Evolutionary conservation across 2,113 vertebrate genomes (phyloP), one percentile per base, ranked within the genome.

Genomic region (Dascyllus trimaculatus): DNA sequence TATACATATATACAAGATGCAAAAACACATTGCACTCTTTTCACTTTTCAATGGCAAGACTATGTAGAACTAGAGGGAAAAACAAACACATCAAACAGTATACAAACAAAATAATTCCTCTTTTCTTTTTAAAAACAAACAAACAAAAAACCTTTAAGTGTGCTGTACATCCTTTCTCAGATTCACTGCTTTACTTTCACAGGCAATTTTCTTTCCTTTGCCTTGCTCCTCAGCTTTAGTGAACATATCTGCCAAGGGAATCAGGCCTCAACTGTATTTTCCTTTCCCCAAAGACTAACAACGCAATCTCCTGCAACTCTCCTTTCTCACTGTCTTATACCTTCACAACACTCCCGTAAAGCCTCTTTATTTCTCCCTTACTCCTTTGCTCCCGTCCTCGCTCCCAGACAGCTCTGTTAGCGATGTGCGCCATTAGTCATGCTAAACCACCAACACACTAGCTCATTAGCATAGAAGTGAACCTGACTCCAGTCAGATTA

Each of bases 401-500:
- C 59, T 88, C 63, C 53, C 76, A 85, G 89, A 88, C 90, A 85
- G 87, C 89, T 86, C 86, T 86, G 87, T 91, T 90, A 82, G 90
- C 84, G 19, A 81, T 54, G 72, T 38, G 80, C 68, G 32, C 86
- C 81, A 93, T 93, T 91, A 93, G 86, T 89, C 90, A 93, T 92
- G 91, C 91, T 90, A 93, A 93, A 91, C 85, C 91, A 74, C 88
- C 87, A 79, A 84, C 90, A 90, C 81, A 58, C 80, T 70, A n/a
- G 69, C 77, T 91, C 92, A 94, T 93, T 92, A 92, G 88, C 91
- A 91, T 93, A 89, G 89, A 83, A 85, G 81, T 65, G 78, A 91
- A 92, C 85, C 85, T 72, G 89, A 86, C 89, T 90, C 72, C 71
- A 90, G 91, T 90, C 88, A 90, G 92, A 93, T 92, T 92, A 93